Evolutionary conservation across 2,797 vertebrate species (phyloP).

Genomic region (Mustela erminea): DNA sequence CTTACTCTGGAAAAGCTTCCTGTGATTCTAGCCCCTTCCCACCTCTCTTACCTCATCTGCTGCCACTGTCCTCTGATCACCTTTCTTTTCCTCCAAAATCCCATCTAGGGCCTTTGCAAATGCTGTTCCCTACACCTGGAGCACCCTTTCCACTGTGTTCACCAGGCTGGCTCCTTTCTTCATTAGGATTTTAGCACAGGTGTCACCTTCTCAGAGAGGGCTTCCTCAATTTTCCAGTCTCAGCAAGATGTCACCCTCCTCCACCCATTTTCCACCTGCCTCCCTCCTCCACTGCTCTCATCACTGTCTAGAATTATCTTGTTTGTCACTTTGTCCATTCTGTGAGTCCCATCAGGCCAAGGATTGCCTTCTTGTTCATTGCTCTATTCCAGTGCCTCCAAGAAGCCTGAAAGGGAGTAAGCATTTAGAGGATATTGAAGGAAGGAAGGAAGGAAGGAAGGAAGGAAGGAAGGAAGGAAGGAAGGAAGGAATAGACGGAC

Average conservation of each 20-base stretch:
- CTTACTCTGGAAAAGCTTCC: not conserved
- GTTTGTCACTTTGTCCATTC: not conserved
- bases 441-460: too few species aligned
- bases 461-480: too few species aligned
- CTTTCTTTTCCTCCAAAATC: not conserved
- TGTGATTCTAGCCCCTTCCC: accelerated
- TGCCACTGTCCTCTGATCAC: not conserved
- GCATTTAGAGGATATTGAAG: not conserved
- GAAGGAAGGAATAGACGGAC: too few species aligned
- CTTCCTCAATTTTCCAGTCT: not conserved
- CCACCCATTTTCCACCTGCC: too few species aligned
- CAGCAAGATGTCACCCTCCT: accelerated
- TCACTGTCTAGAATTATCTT: not conserved
- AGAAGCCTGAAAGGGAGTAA: not conserved
- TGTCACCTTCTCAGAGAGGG: not conserved
- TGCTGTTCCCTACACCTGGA: not conserved
- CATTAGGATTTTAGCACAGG: not conserved
- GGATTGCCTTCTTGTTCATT: not conserved
- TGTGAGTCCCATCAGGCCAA: not conserved
- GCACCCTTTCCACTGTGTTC: not conserved
- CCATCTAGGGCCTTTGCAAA: not conserved
- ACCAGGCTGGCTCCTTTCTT: accelerated
- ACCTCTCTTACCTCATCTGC: not conserved
- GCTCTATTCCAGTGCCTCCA: not conserved
- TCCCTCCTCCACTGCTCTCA: not conserved